Base-by-base conservation (phyloP, 2,888 invertebrate genomes). In the Lasioglossum morio region DNA sequence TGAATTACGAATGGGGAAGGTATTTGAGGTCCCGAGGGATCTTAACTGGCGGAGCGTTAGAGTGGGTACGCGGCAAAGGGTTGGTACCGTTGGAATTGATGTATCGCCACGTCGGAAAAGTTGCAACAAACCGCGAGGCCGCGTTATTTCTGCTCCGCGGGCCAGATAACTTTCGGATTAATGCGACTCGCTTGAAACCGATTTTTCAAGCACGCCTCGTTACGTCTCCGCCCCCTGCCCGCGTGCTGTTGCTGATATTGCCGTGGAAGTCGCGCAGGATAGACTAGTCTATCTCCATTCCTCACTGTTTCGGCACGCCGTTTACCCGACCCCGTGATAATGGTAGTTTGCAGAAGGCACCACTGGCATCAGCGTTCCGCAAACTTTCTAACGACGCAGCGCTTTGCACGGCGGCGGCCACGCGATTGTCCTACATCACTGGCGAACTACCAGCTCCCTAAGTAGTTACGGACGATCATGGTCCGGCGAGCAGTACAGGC, bases 311-410 rank as follows among this genome's bases (percentile, higher is more conserved):
- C 23, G 78, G n/a, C 43, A 30, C 27, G 27, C n/a, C 10, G 46
- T 60, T 72, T 46, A 12, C 23, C 19, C 40, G n/a, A 72, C 43
- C 23, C 8, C 57, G 10, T 40, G 63, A 40, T 72, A 72, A 79
- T 73, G 66, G 30, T 53, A 72, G 79, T 79, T 79, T 72, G 40
- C 46, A 63, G 66, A 30, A 66, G 30, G 37, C 72, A 66, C 48
- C 60, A 10, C 37, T 70, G 78, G 72, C 63, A 30, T 34, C 73
- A 53, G 73, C 34, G 73, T 48, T 72, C 23, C 81, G 30, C 53
- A 72, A 81, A 81, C 60, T 81, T 81, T 75, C 60, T 72, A 82
- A 74, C 77, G 57, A 77, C 48, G 37, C 48, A 63, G 30, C 77
- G 30, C 37, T 81, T 81, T 72, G 72, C 63, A 16, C 46, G n/a